Evolutionary conservation across 92 coral and sea anemone genomes (phyloP).

Genomic region (Epizoanthus scotinus): DNA sequence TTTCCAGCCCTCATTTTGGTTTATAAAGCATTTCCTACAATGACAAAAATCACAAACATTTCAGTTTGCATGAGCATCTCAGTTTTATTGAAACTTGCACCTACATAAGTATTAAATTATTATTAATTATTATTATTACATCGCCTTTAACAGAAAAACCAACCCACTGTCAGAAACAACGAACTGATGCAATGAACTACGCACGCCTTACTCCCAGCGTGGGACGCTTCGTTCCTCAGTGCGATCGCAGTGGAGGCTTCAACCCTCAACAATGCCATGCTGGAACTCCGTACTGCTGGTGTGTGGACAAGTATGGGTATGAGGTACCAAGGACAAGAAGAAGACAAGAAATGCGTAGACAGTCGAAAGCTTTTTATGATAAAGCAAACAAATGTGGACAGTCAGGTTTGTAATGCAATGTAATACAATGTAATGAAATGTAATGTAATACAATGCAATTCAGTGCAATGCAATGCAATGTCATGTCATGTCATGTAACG

Average conservation of each 20-base stretch:
- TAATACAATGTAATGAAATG: too few relatives aligned
- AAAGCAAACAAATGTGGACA: conserved; percentile 28
- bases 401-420: conserved; percentile 12
- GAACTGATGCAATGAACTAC: conserved; percentile 39
- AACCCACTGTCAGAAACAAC: conserved; percentile 50
- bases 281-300: conserved; percentile 88
- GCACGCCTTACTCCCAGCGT: conserved; percentile 36
- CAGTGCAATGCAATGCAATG: too few relatives aligned
- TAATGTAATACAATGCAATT: too few relatives aligned
- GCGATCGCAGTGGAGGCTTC: conserved; percentile 74
- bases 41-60: too few relatives aligned
- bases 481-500: too few relatives aligned
- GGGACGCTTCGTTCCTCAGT: conserved; percentile 61
- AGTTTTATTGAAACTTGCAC: not conserved
- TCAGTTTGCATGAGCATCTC: too few relatives aligned
- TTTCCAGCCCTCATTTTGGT: too few relatives aligned
- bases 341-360: conserved; percentile 19
- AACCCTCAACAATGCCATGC: conserved; percentile 74
- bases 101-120: too few relatives aligned
- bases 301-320: conserved; percentile 84
- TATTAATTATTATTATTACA: too few relatives aligned
- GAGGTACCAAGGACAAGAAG: conserved; percentile 76
- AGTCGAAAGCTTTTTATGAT: not conserved
- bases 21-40: too few relatives aligned
- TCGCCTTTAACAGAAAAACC: not conserved